These are phyloP conservation scores for Tachysurus vachellii DNA, from an alignment of 2,113 vertebrate species.

Conservation along the genomic window DNA sequence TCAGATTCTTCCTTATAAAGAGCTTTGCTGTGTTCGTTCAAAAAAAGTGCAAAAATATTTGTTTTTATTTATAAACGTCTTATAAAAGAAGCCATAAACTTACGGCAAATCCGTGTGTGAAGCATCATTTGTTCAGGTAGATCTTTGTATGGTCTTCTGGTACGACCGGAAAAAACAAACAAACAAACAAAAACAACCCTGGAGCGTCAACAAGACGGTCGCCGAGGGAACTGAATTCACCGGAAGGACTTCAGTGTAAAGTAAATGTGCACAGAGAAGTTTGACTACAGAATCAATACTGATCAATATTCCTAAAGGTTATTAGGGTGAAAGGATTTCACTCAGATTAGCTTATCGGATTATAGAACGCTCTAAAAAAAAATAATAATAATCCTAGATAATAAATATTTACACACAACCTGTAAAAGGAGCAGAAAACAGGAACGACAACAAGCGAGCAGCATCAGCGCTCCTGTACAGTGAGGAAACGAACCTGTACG, in stretches of 20 bases:
- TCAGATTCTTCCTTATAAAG: neutral
- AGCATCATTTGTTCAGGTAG: neutral
- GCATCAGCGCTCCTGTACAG: neutral
- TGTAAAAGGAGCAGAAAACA: neutral
- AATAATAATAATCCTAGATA: neutral
- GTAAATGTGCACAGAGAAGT: too few species aligned
- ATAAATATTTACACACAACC: neutral
- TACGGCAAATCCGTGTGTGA: neutral
- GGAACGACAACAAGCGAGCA: neutral
- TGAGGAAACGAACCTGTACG: neutral
- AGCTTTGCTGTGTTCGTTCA: neutral
- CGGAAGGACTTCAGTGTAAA: neutral
- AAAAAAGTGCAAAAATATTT: neutral
- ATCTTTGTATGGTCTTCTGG: neutral
- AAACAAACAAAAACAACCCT: neutral
- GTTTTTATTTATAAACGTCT: neutral
- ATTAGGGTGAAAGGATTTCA: neutral
- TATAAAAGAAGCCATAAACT: neutral
- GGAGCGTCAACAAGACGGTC: neutral
- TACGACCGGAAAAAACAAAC: neutral
- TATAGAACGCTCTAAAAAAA: neutral
- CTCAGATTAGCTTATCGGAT: neutral
- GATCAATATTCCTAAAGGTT: neutral
- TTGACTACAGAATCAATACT: neutral
- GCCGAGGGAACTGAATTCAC: neutral